A percentile compares a stretch with the other conserved stretches of the same genome.
Conservation (phyloP, 2,797 vertebrate genomes). For the Eleutherodactylus coqui region DNA sequence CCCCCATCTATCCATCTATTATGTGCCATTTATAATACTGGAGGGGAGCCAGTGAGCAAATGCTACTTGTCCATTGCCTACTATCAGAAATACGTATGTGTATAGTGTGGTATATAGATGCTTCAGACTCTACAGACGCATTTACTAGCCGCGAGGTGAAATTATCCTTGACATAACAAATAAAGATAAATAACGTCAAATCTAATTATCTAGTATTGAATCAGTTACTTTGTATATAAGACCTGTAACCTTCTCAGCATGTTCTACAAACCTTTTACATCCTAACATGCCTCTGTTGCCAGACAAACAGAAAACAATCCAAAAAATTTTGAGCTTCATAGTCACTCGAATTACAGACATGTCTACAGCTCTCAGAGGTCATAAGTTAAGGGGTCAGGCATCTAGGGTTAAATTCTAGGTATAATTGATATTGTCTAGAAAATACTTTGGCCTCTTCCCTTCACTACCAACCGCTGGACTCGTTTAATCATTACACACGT, state of each 20-base stretch:
- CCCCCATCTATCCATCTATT: not conserved
- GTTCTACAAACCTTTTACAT: slow-evolving; percentile 30
- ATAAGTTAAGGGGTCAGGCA: slow-evolving; percentile 23
- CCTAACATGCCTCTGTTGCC: not conserved
- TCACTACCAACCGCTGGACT: not conserved
- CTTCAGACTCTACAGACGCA: not conserved
- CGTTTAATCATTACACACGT: not conserved
- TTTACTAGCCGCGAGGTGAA: not conserved
- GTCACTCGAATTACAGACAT: slow-evolving; percentile 29
- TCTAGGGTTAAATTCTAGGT: slow-evolving; percentile 1
- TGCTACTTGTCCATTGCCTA: no score
- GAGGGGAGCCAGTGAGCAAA: no score
- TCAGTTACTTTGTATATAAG: slow-evolving; percentile 26
- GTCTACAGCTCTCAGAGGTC: slow-evolving; percentile 22
- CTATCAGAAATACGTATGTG: no score
- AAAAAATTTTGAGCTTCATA: slow-evolving; percentile 36
- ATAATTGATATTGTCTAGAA: slow-evolving; percentile 21
- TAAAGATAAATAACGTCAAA: slow-evolving; percentile 31
- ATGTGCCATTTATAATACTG: no score
- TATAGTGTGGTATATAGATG: no score
- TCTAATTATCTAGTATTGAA: slow-evolving; percentile 16
- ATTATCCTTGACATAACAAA: slow-evolving; percentile 15
- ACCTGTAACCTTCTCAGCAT: slow-evolving; percentile 49
- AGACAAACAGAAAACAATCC: slow-evolving; percentile 42
- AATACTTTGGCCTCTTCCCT: not conserved